A percentile compares a stretch with the other conserved stretches of the same genome.
Evolutionary conservation across 1,140 invertebrate species (phyloP).

Genomic region (Drosophila varians): DNA sequence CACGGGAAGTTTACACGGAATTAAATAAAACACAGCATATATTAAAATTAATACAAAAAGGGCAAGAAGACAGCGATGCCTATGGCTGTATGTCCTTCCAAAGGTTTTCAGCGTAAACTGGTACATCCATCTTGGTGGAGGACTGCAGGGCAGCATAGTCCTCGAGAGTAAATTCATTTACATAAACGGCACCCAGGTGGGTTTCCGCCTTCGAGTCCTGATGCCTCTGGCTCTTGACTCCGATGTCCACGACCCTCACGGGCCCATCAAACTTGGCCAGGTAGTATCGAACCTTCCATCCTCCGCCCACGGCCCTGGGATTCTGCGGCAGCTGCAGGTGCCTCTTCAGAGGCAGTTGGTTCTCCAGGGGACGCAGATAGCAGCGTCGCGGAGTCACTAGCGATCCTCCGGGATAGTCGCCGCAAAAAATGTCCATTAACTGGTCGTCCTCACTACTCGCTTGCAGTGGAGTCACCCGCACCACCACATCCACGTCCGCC

Average conservation of each 20-base stretch:
- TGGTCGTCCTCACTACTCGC: conserved; percentile 11
- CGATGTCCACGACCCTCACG: conserved; percentile 61
- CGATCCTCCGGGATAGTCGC: conserved; percentile 34
- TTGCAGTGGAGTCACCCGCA: conserved; percentile 16
- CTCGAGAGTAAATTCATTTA: conserved; percentile 38
- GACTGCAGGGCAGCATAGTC: conserved; percentile 3
- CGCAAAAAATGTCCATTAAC: conserved; percentile 62
- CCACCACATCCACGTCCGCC: conserved; percentile 43
- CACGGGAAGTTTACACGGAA: too few species aligned
- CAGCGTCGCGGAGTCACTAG: conserved; percentile 30
- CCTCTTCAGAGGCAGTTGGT: conserved; percentile 4
- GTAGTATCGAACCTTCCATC: conserved; percentile 72
- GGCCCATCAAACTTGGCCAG: conserved; percentile 59
- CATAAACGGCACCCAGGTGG: conserved; percentile 63
- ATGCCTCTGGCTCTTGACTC: conserved; percentile 46
- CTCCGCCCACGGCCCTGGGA: conserved; percentile 12
- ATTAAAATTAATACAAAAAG: neutral
- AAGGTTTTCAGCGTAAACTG: conserved; percentile 12
- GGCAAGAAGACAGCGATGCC: neutral
- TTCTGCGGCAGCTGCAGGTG: conserved; percentile 34
- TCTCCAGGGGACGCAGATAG: conserved; percentile 45
- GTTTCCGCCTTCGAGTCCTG: conserved; percentile 1
- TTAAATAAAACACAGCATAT: neutral
- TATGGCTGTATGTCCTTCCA: conserved; percentile 13
- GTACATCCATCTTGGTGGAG: conserved; percentile 14